These are phyloP conservation scores for Carcinoscorpius rotundicauda DNA, from an alignment of 1,140 invertebrate genomes.

Conservation along the genomic window DNA sequence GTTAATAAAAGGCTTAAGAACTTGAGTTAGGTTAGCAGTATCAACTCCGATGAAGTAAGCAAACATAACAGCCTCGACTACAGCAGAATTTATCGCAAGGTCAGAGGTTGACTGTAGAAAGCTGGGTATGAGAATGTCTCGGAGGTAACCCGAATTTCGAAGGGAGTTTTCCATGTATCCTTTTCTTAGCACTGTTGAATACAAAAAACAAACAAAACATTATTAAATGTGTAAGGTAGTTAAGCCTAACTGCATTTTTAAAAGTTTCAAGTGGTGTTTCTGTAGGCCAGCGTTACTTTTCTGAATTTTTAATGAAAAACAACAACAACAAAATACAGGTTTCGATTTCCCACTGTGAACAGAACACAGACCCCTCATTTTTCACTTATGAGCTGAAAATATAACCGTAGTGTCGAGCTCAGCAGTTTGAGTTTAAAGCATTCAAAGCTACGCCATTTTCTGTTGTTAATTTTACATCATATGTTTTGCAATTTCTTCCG, in stretches of 20 bases:
- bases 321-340: no score
- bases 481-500: no score
- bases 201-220: neutral
- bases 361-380: no score
- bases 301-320: no score
- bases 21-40: conserved; percentile 17
- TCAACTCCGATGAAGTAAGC: conserved; percentile 22
- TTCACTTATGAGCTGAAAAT: no score
- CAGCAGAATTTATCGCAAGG: conserved; percentile 11
- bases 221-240: neutral
- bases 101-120: conserved; percentile 15
- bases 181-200: conserved; percentile 8
- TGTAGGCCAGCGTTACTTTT: no score
- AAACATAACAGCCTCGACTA: conserved; percentile 17
- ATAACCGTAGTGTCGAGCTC: no score
- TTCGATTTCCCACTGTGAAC: no score
- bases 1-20: conserved; percentile 21
- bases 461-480: no score
- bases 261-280: neutral
- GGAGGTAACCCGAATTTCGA: conserved; percentile 10
- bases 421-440: no score
- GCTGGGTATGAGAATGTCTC: conserved; percentile 10
- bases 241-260: neutral
- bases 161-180: conserved; percentile 11
- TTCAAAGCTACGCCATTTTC: no score